Conservation (phyloP, 2,888 invertebrate species). For the Microctonus aethiopoides region DNA sequence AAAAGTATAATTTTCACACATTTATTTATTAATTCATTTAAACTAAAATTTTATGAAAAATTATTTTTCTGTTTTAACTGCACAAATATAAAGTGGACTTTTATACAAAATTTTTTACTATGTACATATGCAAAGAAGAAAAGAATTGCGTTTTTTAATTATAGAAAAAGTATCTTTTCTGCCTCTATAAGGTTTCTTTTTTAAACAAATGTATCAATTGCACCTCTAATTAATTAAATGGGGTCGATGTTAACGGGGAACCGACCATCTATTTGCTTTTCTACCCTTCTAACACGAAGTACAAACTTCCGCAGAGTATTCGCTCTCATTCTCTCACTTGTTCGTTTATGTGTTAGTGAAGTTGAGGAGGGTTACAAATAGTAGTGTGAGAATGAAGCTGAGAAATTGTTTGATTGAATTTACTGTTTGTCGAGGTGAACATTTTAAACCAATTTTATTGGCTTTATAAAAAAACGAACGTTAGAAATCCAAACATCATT, state of each 20-base stretch:
- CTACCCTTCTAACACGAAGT: slow-evolving; percentile 22
- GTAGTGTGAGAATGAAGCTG: neutral
- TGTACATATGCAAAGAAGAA: no score
- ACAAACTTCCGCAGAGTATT: slow-evolving; percentile 8
- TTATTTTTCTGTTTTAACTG: no score
- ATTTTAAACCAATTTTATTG: neutral
- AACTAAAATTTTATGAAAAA: no score
- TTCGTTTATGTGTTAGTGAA: neutral
- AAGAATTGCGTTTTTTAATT: no score
- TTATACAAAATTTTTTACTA: no score
- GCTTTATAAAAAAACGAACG: no score
- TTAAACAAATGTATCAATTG: slow-evolving; percentile 7
- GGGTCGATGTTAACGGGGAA: slow-evolving; percentile 16
- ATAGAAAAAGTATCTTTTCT: neutral
- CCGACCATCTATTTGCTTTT: slow-evolving; percentile 24
- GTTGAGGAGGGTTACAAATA: neutral
- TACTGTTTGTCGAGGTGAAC: neutral
- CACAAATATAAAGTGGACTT: no score
- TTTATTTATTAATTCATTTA: no score
- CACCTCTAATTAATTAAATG: slow-evolving; percentile 22
- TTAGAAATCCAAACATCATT: no score
- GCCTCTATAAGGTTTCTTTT: neutral
- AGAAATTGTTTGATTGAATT: neutral
- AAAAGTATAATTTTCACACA: no score
- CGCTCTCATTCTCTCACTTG: neutral